Base-by-base conservation (phyloP, 2,888 invertebrate species). In the Drosophila merina region DNA sequence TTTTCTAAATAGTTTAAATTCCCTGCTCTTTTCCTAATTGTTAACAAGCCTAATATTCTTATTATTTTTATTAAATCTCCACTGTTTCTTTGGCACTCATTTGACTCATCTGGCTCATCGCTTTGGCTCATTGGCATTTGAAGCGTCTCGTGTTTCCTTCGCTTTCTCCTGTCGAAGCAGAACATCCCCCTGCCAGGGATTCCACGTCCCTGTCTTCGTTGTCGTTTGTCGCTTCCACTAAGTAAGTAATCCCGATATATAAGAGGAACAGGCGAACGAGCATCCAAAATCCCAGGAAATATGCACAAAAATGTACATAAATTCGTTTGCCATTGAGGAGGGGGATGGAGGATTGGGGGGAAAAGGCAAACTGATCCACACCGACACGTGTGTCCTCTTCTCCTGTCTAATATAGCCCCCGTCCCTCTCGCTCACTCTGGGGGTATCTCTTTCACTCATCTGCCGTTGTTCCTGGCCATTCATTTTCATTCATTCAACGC, bases 91-190 rank as follows among this genome's bases (percentile, higher is more conserved):
- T 10, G 33, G 33, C 33, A 8, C 47, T n/a, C 26, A 26, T 33
- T 33, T 56, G 31, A 56, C 55, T 68, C 55, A 64, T 54, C 64
- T 66, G 60, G 54, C 72, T 70, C 58, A 68, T 54, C 72, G 72
- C 49, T 71, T 62, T 55, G 83, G 77, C 86, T 82, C 83, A 84
- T 87, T 82, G 86, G 75, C 74, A 82, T 72, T 82, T 74, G 64
- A 79, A 83, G 73, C 75, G 83, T 86, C 77, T 86, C 86, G 83
- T 86, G 69, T 83, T 79, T 88, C 86, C 83, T 57, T 48, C 47
- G n/a, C 42, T 47, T n/a, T 48, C 38, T 40, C 33, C 33, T 45
- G 31, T 58, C n/a, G 26, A 4, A 9, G 28, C 48, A 12, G 42
- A 3, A n/a, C 2, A 28, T 4, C 10, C 14, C 5, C 26, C 8